Conservation (phyloP, 2,797 vertebrate species). For the Sebastes iracundus region DNA sequence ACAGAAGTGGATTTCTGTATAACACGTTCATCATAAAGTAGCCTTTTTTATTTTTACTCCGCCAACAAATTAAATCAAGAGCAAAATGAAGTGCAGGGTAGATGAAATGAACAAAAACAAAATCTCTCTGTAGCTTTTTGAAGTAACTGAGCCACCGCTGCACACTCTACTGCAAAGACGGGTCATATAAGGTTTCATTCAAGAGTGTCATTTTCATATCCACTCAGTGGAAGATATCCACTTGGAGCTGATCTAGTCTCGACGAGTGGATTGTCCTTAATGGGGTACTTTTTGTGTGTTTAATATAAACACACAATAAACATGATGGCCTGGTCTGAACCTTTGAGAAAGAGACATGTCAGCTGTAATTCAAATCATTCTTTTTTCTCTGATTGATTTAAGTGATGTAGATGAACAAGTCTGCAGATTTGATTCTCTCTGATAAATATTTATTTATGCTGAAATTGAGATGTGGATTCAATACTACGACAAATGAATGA, state of each 20-base stretch:
- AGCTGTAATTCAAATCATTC: not conserved
- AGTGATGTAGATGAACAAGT: not conserved
- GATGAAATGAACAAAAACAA: not conserved
- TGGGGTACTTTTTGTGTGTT: not conserved
- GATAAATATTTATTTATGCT: not conserved
- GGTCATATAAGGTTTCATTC: not conserved
- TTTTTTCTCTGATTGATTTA: not conserved
- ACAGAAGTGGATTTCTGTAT: not conserved
- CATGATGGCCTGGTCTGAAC: not conserved
- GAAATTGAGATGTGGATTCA: not conserved
- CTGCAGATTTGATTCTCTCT: not conserved
- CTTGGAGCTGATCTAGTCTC: not conserved
- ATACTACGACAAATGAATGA: not conserved
- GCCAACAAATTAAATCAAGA: not conserved
- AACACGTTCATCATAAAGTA: too few species aligned
- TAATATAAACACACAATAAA: not conserved
- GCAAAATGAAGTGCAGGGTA: not conserved
- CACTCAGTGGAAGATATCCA: not conserved
- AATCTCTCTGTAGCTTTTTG: not conserved
- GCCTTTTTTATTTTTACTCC: not conserved
- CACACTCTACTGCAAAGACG: not conserved
- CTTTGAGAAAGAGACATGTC: not conserved
- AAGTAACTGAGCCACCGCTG: not conserved
- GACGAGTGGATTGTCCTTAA: not conserved
- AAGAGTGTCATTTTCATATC: not conserved